These are phyloP conservation scores for Lepisosteus oculatus DNA, from an alignment of 2,113 vertebrate species.

Conservation along the genomic window DNA sequence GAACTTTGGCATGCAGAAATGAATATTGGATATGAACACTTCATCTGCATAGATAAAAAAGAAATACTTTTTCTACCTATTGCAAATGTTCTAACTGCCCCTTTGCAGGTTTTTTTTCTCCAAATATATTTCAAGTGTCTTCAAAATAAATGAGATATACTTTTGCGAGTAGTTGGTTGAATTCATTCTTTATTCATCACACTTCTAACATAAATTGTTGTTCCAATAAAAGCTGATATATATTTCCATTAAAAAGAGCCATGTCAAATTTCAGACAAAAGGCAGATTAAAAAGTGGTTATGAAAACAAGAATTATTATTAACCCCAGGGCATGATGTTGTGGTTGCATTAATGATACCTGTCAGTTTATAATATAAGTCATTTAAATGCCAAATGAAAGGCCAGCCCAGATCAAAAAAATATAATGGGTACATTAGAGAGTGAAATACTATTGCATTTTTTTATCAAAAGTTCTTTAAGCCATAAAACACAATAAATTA, in stretches of 20 bases:
- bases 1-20: not conserved
- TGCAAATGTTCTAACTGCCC: constrained; percentile 25
- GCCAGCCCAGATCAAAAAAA: constrained; percentile 12
- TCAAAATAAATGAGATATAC: constrained; percentile 43
- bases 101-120: constrained; percentile 28
- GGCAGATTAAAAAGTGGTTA: constrained; percentile 42
- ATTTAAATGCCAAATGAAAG: constrained; percentile 32
- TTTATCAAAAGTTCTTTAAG: constrained; percentile 6
- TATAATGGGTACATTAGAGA: constrained; percentile 27
- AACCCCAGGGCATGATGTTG: constrained; percentile 34
- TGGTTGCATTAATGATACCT: constrained; percentile 28
- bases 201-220: constrained; percentile 52
- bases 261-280: constrained; percentile 57
- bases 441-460: constrained; percentile 22
- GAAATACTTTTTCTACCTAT: not conserved
- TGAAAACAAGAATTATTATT: constrained; percentile 41
- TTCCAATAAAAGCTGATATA: constrained; percentile 40
- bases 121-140: constrained; percentile 55
- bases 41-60: constrained; percentile 47
- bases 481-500: constrained; percentile 9
- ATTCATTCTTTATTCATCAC: constrained; percentile 49
- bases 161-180: constrained; percentile 35
- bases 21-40: constrained; percentile 13
- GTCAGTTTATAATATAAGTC: constrained; percentile 34
- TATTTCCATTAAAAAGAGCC: constrained; percentile 42